A percentile compares a stretch with the other conserved stretches of the same genome.
Evolutionary conservation across 2,797 vertebrate species (phyloP).

Genomic region (Melanitta fusca): DNA sequence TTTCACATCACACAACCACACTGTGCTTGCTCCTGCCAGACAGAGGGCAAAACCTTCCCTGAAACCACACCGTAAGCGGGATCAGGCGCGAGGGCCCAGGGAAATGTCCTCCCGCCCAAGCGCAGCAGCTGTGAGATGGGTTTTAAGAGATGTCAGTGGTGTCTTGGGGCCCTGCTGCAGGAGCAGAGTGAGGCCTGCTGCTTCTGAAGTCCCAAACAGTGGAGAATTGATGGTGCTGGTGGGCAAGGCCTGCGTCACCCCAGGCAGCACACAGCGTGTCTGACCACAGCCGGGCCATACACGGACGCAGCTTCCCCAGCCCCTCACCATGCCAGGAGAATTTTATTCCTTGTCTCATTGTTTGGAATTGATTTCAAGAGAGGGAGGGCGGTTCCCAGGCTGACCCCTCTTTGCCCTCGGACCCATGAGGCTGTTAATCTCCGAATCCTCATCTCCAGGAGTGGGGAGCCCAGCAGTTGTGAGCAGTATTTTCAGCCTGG

Average conservation of each 20-base stretch:
- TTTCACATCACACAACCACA: neutral
- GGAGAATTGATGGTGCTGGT: neutral
- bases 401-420: neutral
- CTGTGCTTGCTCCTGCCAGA: neutral
- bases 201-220: neutral
- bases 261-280: fast-evolving
- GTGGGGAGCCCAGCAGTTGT: fast-evolving
- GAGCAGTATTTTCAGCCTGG: neutral
- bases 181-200: neutral
- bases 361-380: neutral
- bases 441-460: neutral
- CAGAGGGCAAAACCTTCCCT: too few relatives aligned
- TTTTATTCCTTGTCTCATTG: neutral
- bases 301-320: neutral
- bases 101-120: fast-evolving
- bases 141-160: neutral
- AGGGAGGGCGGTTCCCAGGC: neutral
- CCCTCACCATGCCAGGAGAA: fast-evolving
- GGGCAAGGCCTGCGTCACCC: neutral
- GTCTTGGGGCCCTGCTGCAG: neutral
- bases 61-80: fast-evolving
- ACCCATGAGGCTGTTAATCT: neutral
- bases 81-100: neutral
- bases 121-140: neutral
- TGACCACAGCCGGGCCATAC: fast-evolving